Percentiles rank a stretch among this genome's conserved stretches.
phyloP scores from a whole-genome alignment of 2,113 vertebrate genomes.

The Seriola quinqueradiata region DNA sequence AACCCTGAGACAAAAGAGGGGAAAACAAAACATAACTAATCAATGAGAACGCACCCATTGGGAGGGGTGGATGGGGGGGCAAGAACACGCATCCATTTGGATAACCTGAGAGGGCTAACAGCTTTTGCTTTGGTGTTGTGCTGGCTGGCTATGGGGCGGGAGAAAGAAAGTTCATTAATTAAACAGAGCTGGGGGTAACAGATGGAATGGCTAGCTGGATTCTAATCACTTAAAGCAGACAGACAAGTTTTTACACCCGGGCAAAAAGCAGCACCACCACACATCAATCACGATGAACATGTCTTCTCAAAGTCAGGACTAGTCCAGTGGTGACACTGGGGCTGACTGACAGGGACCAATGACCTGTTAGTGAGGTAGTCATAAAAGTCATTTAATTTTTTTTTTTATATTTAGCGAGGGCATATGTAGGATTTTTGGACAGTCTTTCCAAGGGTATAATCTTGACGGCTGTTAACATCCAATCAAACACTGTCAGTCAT shows the following conservation, averaged over 20 bases:
- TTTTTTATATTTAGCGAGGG: neutral
- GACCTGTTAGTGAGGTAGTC: neutral
- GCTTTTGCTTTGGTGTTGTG: conserved; percentile 86
- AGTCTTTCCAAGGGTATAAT: neutral
- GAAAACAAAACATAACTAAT: conserved; percentile 84
- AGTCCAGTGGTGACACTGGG: conserved; percentile 32
- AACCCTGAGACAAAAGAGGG: conserved; percentile 76
- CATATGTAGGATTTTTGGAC: neutral
- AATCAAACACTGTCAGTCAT: conserved; percentile 10
- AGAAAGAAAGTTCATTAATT: conserved; percentile 97
- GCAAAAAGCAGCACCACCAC: conserved; percentile 53
- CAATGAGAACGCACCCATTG: conserved; percentile 84
- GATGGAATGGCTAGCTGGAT: conserved; percentile 96
- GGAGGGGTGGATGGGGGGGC: conserved; percentile 38
- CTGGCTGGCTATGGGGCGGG: conserved; percentile 82
- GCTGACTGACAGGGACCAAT: conserved; percentile 23
- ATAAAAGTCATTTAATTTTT: neutral
- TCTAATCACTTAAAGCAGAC: conserved; percentile 93
- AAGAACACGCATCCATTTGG: conserved; percentile 87
- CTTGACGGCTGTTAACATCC: neutral
- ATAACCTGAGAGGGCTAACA: conserved; percentile 88
- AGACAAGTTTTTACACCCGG: conserved; percentile 82
- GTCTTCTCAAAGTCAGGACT: conserved; percentile 38
- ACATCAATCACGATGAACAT: conserved; percentile 80
- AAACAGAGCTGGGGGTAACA: conserved; percentile 93